Conservation (phyloP, 2,888 invertebrate species). For the Agriopis aurantiaria region DNA sequence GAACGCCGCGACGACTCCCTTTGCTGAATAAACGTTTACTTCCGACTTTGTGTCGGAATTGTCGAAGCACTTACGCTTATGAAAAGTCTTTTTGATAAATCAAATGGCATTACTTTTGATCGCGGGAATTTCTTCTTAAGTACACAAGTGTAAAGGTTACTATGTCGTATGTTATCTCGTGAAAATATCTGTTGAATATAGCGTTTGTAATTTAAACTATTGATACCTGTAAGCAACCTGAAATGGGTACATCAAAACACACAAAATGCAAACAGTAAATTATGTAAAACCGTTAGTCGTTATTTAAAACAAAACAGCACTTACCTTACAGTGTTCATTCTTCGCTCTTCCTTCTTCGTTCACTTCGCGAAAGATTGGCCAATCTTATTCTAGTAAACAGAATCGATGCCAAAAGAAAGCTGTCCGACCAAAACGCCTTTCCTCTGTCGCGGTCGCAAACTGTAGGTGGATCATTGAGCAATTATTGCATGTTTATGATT, state of each 20-base stretch:
- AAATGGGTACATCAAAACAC: slow-evolving; percentile 77
- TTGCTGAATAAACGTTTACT: slow-evolving; percentile 13
- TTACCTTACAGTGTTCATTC: slow-evolving; percentile 70
- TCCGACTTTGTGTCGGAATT: slow-evolving; percentile 9
- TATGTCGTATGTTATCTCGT: not conserved
- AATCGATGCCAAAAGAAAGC: slow-evolving; percentile 77
- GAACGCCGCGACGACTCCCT: slow-evolving; percentile 20
- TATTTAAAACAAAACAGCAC: slow-evolving; percentile 62
- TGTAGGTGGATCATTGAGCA: slow-evolving; percentile 73
- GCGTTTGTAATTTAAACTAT: slow-evolving; percentile 48
- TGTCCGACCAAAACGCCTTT: slow-evolving; percentile 52
- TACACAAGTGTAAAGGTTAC: not conserved
- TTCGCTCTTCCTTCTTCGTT: slow-evolving; percentile 60
- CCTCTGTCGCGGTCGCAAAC: slow-evolving; percentile 51
- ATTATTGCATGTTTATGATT: slow-evolving; percentile 76
- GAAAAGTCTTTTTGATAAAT: slow-evolving; percentile 1
- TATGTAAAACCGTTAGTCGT: slow-evolving; percentile 56
- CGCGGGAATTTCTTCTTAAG: not conserved
- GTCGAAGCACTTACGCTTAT: slow-evolving; percentile 7
- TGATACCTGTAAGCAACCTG: slow-evolving; percentile 83
- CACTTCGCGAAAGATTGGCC: slow-evolving; percentile 76
- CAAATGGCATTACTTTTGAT: not conserved
- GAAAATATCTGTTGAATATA: not conserved
- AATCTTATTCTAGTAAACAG: slow-evolving; percentile 73
- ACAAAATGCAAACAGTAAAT: slow-evolving; percentile 65